Evolutionary conservation across 2,888 invertebrate genomes (phyloP).

Genomic region (Campoplex nolae): DNA sequence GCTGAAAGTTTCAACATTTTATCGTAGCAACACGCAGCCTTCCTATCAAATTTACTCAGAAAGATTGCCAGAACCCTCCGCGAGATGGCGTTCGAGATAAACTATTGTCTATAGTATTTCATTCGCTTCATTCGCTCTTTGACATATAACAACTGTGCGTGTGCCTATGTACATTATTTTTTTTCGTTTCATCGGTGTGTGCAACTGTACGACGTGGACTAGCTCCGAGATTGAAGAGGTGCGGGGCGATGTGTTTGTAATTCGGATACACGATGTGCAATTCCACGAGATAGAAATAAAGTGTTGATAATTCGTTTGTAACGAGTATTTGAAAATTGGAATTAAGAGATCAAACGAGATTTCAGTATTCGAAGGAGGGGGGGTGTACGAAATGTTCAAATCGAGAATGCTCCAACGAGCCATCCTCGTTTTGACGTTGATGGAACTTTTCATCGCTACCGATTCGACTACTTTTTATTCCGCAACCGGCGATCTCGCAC

Average conservation of each 20-base stretch:
- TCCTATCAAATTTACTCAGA: too few relatives aligned
- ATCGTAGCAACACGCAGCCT: too few relatives aligned
- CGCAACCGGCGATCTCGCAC: slow-evolving; percentile 66
- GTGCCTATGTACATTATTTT: too few relatives aligned
- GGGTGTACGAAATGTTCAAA: slow-evolving; percentile 28
- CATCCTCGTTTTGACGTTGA: slow-evolving; percentile 41
- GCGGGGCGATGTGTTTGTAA: background rate
- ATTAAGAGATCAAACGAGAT: slow-evolving; percentile 4
- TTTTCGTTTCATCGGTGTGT: too few relatives aligned
- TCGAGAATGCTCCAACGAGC: slow-evolving; percentile 39
- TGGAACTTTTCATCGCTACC: slow-evolving; percentile 48
- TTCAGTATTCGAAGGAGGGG: background rate
- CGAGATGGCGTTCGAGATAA: too few relatives aligned
- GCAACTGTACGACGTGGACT: background rate
- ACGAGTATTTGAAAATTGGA: background rate
- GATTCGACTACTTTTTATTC: slow-evolving; percentile 42
- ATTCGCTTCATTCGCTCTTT: background rate
- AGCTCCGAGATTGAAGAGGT: background rate
- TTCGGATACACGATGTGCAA: background rate
- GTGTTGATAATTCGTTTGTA: background rate
- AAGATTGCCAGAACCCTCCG: too few relatives aligned
- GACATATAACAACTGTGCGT: background rate
- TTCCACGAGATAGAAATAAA: background rate
- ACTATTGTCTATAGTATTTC: too few relatives aligned
- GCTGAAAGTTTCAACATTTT: too few relatives aligned